Percentiles rank a stretch among this genome's conserved stretches.
Conservation (phyloP, 2,888 invertebrate species). For the Pterostichus niger region DNA sequence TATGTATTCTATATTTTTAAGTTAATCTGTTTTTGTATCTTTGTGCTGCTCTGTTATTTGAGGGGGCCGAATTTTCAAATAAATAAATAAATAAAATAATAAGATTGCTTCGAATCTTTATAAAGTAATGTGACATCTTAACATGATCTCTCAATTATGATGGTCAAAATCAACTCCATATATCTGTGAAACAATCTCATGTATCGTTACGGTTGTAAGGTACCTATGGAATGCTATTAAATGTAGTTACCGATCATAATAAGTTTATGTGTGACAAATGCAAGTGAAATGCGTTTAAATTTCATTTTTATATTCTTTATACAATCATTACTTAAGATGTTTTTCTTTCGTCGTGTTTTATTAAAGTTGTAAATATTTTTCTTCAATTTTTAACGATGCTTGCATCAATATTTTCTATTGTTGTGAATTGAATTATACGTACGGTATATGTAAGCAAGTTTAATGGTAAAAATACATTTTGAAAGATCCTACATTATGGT, state of each 20-base stretch:
- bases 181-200: neutral
- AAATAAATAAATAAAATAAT: too few relatives aligned
- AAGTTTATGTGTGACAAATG: constrained; percentile 28
- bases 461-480: neutral
- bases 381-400: neutral
- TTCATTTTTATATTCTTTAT: neutral
- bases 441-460: neutral
- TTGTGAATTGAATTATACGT: neutral
- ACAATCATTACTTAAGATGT: constrained; percentile 5
- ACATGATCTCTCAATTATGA: too few relatives aligned
- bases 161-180: neutral
- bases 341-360: neutral
- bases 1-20: too few relatives aligned
- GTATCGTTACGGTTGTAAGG: neutral
- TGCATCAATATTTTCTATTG: neutral
- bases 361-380: neutral
- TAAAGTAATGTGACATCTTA: too few relatives aligned
- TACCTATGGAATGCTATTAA: constrained; percentile 23
- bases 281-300: constrained; percentile 20
- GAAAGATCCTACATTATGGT: constrained; percentile 5
- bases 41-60: too few relatives aligned
- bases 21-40: too few relatives aligned
- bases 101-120: too few relatives aligned
- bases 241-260: constrained; percentile 4
- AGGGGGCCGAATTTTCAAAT: too few relatives aligned